phyloP scores from a whole-genome alignment of 1,140 invertebrate genomes.

The Hetaerina americana region DNA sequence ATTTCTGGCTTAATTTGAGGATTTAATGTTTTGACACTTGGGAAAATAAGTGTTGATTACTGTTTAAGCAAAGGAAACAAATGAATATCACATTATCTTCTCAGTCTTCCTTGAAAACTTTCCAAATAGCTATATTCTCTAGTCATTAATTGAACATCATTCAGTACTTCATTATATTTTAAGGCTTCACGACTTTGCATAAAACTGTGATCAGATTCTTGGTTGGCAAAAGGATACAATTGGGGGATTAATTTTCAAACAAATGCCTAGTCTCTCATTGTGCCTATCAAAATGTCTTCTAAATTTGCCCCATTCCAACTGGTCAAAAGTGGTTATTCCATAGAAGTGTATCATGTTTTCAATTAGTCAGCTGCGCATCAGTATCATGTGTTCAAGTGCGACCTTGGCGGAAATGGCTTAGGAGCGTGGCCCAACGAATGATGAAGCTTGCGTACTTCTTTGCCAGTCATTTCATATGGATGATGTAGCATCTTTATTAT shows the following conservation, averaged over 20 bases:
- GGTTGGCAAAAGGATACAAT: not conserved
- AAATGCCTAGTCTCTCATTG: not conserved
- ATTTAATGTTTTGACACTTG: too few relatives aligned
- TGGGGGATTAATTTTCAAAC: not conserved
- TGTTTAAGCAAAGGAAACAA: too few relatives aligned
- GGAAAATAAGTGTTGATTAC: too few relatives aligned
- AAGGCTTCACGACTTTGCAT: not conserved
- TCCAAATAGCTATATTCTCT: not conserved
- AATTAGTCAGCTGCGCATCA: too few relatives aligned
- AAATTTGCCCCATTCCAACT: not conserved
- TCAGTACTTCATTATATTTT: not conserved
- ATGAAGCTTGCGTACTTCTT: too few relatives aligned
- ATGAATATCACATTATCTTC: too few relatives aligned
- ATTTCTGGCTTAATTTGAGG: too few relatives aligned
- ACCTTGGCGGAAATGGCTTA: too few relatives aligned
- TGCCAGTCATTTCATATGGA: not conserved
- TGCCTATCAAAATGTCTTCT: not conserved
- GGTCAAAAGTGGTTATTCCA: not conserved
- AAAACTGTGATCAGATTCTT: not conserved
- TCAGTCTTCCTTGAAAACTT: not conserved
- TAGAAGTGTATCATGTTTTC: too few relatives aligned
- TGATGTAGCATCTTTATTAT: not conserved
- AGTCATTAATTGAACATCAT: not conserved
- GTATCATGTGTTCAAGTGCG: too few relatives aligned
- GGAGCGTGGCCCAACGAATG: too few relatives aligned